These are phyloP conservation scores for Platalea minor DNA, from an alignment of 2,797 vertebrate genomes.

Conservation along the genomic window DNA sequence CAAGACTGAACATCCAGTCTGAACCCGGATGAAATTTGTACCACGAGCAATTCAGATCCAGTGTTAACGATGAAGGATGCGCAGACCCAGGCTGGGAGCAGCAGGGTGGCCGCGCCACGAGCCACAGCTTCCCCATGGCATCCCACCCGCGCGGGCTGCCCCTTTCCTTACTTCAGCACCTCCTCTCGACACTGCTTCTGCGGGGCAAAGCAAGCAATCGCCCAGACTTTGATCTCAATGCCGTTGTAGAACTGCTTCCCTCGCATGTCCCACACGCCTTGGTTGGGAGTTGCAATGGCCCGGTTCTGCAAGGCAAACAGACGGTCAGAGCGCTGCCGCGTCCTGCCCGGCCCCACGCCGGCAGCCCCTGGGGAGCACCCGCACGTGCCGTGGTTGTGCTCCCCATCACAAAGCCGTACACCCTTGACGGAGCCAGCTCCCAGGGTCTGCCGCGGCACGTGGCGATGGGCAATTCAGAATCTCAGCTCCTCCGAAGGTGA, in stretches of 20 bases:
- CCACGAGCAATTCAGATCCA: not conserved
- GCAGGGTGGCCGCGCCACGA: not conserved
- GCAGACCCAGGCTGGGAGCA: not conserved
- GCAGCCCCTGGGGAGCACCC: not conserved
- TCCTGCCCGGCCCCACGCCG: not conserved
- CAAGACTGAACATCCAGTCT: not conserved
- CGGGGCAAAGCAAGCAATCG: conserved; percentile 98
- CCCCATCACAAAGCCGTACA: fast-evolving
- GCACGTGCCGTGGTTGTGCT: fast-evolving
- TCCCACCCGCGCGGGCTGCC: not conserved
- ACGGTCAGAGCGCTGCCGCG: conserved; percentile 32
- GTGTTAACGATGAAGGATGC: fast-evolving
- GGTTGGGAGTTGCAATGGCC: conserved; percentile 97
- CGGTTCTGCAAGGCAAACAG: conserved; percentile 85
- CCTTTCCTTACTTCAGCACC: conserved; percentile 93
- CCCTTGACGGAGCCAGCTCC: not conserved
- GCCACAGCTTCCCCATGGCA: not conserved
- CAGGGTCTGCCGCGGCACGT: fast-evolving
- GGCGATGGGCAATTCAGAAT: not conserved
- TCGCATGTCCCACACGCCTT: conserved; percentile 99
- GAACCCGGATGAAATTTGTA: not conserved
- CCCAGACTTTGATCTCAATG: conserved; percentile 99
- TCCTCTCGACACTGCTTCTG: conserved; percentile 99
- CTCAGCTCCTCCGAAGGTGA: not conserved
- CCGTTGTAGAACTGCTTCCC: conserved; percentile 99